A percentile compares a stretch with the other conserved stretches of the same genome.
These are phyloP conservation scores for Dendropsophus ebraccatus DNA, from an alignment of 2,113 vertebrate genomes.

Conservation along the genomic window DNA sequence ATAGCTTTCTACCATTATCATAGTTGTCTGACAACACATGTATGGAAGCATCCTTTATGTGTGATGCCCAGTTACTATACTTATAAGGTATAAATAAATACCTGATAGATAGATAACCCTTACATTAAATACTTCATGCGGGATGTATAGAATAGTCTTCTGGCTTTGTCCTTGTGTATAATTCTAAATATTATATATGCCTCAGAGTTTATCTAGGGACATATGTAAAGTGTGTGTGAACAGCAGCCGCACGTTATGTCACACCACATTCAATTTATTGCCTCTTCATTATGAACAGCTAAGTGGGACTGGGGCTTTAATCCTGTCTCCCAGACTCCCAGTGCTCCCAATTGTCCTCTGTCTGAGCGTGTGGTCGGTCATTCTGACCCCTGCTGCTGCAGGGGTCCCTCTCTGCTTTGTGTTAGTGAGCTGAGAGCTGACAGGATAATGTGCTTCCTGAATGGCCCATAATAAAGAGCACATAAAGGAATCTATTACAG, in stretches of 20 bases:
- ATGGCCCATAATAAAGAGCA: slow-evolving; percentile 54
- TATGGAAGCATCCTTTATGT: neutral
- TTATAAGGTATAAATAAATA: too few species aligned
- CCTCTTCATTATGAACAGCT: slow-evolving; percentile 32
- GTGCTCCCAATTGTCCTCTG: slow-evolving; percentile 31
- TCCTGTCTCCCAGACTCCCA: slow-evolving; percentile 41
- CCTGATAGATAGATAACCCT: too few species aligned
- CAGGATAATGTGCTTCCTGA: slow-evolving; percentile 56
- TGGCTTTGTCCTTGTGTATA: neutral
- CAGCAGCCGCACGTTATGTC: slow-evolving; percentile 12
- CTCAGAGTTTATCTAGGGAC: neutral
- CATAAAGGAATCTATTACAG: slow-evolving; percentile 58
- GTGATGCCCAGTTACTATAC: neutral
- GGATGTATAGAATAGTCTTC: neutral
- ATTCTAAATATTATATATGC: neutral
- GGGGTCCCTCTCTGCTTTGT: slow-evolving; percentile 51
- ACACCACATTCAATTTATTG: slow-evolving; percentile 16
- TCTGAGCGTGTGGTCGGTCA: slow-evolving; percentile 34
- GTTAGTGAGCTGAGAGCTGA: slow-evolving; percentile 49
- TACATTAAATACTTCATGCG: neutral
- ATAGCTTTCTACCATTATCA: neutral
- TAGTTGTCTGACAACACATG: neutral
- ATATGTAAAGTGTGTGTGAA: neutral
- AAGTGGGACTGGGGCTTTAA: slow-evolving; percentile 26
- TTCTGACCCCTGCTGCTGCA: slow-evolving; percentile 27